These are phyloP conservation scores for Pseudochirops corinnae DNA, from an alignment of 2,797 vertebrate genomes.

Conservation along the genomic window DNA sequence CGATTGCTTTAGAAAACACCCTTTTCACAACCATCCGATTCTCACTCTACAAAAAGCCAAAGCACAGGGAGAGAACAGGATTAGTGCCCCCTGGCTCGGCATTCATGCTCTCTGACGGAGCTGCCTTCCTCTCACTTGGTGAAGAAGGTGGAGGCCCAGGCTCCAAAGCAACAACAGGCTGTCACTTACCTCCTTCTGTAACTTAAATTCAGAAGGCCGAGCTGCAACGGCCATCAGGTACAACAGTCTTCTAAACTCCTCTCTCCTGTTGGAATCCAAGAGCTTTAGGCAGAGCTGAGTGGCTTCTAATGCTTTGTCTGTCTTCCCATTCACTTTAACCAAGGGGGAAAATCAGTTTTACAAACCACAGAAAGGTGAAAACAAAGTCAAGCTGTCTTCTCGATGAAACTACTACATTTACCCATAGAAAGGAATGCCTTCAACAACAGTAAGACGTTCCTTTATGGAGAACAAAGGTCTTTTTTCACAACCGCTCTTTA, in stretches of 20 bases:
- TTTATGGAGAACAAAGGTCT: neutral
- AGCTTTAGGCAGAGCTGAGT: conserved; percentile 96
- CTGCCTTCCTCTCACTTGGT: neutral
- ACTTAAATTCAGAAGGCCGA: conserved; percentile 89
- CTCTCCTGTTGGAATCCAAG: conserved; percentile 92
- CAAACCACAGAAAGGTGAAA: conserved; percentile 57
- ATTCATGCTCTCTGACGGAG: too few species aligned
- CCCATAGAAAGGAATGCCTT: conserved; percentile 38
- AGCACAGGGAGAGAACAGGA: conserved; percentile 21
- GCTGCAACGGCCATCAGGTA: conserved; percentile 96
- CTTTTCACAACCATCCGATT: conserved; percentile 98
- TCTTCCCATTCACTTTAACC: conserved; percentile 94
- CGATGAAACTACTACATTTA: conserved; percentile 36
- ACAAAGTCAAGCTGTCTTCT: conserved; percentile 51
- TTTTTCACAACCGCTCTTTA: neutral
- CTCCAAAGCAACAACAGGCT: neutral
- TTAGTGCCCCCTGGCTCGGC: neutral
- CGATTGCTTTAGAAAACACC: conserved; percentile 93
- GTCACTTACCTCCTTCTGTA: conserved; percentile 93
- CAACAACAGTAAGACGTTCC: conserved; percentile 24
- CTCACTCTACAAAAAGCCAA: conserved; percentile 88
- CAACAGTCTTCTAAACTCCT: conserved; percentile 95
- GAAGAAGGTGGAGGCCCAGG: neutral
- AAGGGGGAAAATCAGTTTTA: conserved; percentile 67
- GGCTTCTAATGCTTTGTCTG: conserved; percentile 93